Evolutionary conservation across 1,140 invertebrate species (phyloP).

Genomic region (Drosophila kikkawai): DNA sequence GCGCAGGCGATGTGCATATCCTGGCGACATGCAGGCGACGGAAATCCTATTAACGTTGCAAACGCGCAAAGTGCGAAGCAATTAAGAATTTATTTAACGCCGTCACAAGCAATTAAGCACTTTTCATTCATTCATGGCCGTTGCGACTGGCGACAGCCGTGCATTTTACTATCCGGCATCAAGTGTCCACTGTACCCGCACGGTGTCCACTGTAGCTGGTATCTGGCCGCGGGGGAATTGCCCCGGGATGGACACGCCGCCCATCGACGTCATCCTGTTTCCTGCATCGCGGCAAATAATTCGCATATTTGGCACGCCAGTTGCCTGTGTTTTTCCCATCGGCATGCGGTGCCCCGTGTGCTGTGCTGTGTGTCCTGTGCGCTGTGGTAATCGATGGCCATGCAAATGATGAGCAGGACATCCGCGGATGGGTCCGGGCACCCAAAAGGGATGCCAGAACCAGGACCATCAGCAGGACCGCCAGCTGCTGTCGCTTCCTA

Average conservation of each 20-base stretch:
- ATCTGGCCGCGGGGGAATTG: slow-evolving; percentile 4
- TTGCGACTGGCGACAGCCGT: slow-evolving; percentile 43
- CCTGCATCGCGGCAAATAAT: slow-evolving; percentile 68
- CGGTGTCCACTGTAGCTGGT: slow-evolving; percentile 6
- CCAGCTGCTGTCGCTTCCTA: slow-evolving; percentile 52
- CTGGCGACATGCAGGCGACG: slow-evolving; percentile 44
- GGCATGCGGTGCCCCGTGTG: slow-evolving; percentile 39
- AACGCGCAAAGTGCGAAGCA: slow-evolving; percentile 85
- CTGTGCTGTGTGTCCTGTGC: slow-evolving; percentile 12
- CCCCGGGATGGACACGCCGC: background rate
- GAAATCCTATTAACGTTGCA: slow-evolving; percentile 84
- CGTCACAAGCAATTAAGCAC: slow-evolving; percentile 85
- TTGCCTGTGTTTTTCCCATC: slow-evolving; percentile 66
- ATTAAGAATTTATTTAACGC: slow-evolving; percentile 85
- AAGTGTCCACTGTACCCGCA: slow-evolving; percentile 8
- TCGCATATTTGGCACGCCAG: slow-evolving; percentile 79
- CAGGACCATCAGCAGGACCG: slow-evolving; percentile 6
- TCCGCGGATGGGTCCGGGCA: slow-evolving; percentile 9
- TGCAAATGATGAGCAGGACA: slow-evolving; percentile 71
- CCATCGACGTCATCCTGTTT: slow-evolving; percentile 39
- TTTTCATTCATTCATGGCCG: slow-evolving; percentile 82
- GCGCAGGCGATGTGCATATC: slow-evolving; percentile 43
- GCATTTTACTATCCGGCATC: slow-evolving; percentile 53
- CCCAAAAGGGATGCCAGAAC: slow-evolving; percentile 5
- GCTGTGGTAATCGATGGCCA: slow-evolving; percentile 68